Evolutionary conservation across 2,797 vertebrate genomes (phyloP), one percentile per base, ranked within the genome.

Genomic region (Meriones psammophilus): DNA sequence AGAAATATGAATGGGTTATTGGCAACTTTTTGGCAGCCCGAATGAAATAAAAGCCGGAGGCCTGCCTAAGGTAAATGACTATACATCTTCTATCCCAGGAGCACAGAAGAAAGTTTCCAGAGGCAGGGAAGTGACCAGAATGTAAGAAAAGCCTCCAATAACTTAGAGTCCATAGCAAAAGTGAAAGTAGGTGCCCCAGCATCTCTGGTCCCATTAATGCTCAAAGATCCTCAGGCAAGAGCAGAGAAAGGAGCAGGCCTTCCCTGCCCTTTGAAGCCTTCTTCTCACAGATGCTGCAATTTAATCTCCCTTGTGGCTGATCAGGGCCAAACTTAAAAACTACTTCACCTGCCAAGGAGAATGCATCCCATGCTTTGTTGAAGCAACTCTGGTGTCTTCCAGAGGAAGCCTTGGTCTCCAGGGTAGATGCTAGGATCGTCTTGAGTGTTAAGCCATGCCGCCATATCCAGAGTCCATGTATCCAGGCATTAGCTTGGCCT

Each of bases 21-120:
- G 80, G 39, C 88, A 86, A 77, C 14, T n/a, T 93, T 15, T 91
- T 92, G 74, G 86, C 92, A 81, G 42, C 36, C 39, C 8, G 36
- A 62, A 60, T n/a, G 30, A 71, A 73, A 91, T 74, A 73, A 83
- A 91, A 91, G 26, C 39, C 68, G 42, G 14, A 83, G 56, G 56
- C 84, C 89, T 97, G 94, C 89, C 95, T 96, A 95, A 96, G 91
- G 91, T 97, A 97, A 97, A 97, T 95, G 96, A 96, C 94, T 94
- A 97, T 93, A 95, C 92, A 96, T 97, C 91, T 94, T 96, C 0
- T 0, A 46, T 76, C 56, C 42, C 85, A 77, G 93, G 90, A 85
- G 87, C 94, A 68, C 76, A 93, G 89, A 81, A 87, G 91, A 83
- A 28, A 85, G 94, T 97, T 98, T 95, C 69, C 85, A 88, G 96